phyloP scores from a whole-genome alignment of 2,113 vertebrate species.

The Rhea pennata region DNA sequence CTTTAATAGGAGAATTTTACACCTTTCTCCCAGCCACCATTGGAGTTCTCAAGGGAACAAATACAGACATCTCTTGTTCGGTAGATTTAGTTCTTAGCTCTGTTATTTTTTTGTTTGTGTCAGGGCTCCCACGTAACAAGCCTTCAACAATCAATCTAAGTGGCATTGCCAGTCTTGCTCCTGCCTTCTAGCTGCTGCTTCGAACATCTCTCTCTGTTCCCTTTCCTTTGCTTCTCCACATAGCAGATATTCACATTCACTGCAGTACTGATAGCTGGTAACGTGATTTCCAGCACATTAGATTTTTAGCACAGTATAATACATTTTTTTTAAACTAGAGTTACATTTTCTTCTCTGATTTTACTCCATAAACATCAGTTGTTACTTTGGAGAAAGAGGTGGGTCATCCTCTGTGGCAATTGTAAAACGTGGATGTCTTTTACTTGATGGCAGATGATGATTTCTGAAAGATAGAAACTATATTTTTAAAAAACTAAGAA shows the following conservation, averaged over 20 bases:
- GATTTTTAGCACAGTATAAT: background rate
- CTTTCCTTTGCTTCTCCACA: background rate
- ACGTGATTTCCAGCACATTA: too few species aligned
- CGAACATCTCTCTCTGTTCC: background rate
- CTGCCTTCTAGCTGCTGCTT: background rate
- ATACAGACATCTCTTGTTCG: slow-evolving; percentile 48
- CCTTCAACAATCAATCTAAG: background rate
- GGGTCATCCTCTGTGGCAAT: background rate
- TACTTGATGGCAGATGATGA: background rate
- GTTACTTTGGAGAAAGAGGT: background rate
- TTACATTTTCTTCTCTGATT: background rate
- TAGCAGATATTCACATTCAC: background rate
- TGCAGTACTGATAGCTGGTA: background rate
- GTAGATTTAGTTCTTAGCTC: slow-evolving; percentile 33
- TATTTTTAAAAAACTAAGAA: background rate
- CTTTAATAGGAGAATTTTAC: slow-evolving; percentile 38
- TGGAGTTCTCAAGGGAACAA: slow-evolving; percentile 46
- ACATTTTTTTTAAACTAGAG: background rate
- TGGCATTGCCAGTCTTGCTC: background rate
- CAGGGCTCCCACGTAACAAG: background rate
- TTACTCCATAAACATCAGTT: background rate
- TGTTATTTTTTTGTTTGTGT: background rate
- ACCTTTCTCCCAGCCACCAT: slow-evolving; percentile 1
- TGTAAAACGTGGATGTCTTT: background rate
- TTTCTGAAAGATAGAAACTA: background rate